These are phyloP conservation scores for Temnothorax rugatulus DNA, from an alignment of 2,888 invertebrate species.

Conservation along the genomic window DNA sequence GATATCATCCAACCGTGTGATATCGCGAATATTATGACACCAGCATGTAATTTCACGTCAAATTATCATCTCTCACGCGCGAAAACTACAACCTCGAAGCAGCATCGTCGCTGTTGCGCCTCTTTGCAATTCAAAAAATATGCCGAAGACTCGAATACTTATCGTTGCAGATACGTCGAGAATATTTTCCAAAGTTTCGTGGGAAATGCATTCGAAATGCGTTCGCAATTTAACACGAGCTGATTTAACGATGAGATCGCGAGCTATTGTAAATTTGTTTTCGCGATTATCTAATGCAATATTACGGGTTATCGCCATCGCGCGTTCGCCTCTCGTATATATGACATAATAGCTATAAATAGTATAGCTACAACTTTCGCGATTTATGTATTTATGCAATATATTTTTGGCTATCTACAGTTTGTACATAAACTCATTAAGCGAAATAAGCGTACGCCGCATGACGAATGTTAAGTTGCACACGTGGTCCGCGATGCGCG, in stretches of 20 bases:
- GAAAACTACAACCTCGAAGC: conserved; percentile 34
- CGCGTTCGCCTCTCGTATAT: not conserved
- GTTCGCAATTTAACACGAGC: not conserved
- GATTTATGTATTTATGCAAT: not conserved
- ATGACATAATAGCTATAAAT: not conserved
- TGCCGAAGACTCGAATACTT: conserved; percentile 6
- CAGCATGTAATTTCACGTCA: conserved; percentile 11
- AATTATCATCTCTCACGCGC: conserved; percentile 30
- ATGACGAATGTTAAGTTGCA: not conserved
- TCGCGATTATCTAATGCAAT: not conserved
- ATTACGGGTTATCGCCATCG: not conserved
- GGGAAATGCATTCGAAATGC: not conserved
- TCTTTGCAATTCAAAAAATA: conserved; percentile 19
- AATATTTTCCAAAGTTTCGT: conserved; percentile 23
- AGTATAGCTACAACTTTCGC: not conserved
- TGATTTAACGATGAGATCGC: not conserved
- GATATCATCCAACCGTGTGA: not conserved
- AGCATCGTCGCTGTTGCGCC: conserved; percentile 16
- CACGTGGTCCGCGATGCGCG: not conserved
- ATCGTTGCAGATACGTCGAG: not conserved
- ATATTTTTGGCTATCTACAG: conserved; percentile 5
- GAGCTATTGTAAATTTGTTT: conserved; percentile 11
- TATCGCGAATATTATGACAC: not conserved
- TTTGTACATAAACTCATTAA: conserved; percentile 33
- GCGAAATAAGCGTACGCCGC: not conserved